phyloP scores from a whole-genome alignment of 2,797 vertebrate species.

The Gallirallus australis region DNA sequence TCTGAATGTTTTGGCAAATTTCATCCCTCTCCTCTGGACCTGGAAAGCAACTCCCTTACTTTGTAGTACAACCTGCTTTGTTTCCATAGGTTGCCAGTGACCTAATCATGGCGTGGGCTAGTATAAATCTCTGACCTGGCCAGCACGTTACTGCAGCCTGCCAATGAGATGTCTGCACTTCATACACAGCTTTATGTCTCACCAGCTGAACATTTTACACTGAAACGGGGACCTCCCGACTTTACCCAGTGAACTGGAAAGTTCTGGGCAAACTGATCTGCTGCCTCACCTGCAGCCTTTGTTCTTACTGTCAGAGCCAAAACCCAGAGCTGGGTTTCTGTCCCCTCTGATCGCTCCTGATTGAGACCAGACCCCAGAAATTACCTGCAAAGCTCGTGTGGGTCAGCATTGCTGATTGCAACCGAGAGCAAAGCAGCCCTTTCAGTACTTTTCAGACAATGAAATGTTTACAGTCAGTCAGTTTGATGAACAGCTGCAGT shows the following conservation, averaged over 20 bases:
- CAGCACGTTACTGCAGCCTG: neutral
- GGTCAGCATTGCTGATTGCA: neutral
- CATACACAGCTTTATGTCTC: neutral
- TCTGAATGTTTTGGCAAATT: constrained; percentile 48
- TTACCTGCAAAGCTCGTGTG: neutral
- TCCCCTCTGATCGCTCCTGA: neutral
- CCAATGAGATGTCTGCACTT: constrained; percentile 54
- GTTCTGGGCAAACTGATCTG: neutral
- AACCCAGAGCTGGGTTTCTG: neutral
- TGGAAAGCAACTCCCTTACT: constrained; percentile 37
- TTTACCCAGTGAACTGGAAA: constrained; percentile 19
- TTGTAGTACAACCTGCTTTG: constrained; percentile 50
- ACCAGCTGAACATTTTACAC: neutral
- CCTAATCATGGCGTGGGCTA: neutral
- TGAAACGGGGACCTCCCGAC: constrained; percentile 7
- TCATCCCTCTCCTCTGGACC: neutral
- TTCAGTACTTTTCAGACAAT: neutral
- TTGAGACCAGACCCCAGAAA: neutral
- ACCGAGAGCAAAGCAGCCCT: neutral
- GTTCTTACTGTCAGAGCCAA: neutral
- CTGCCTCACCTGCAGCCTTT: constrained; percentile 1
- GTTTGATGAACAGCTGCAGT: constrained; percentile 36
- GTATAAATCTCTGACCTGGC: constrained; percentile 59
- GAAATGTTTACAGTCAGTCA: neutral
- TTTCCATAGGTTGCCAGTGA: constrained; percentile 53